These are phyloP conservation scores for Notoglanidium macrostoma DNA, from an alignment of 2,797 vertebrate genomes.

Conservation along the genomic window DNA sequence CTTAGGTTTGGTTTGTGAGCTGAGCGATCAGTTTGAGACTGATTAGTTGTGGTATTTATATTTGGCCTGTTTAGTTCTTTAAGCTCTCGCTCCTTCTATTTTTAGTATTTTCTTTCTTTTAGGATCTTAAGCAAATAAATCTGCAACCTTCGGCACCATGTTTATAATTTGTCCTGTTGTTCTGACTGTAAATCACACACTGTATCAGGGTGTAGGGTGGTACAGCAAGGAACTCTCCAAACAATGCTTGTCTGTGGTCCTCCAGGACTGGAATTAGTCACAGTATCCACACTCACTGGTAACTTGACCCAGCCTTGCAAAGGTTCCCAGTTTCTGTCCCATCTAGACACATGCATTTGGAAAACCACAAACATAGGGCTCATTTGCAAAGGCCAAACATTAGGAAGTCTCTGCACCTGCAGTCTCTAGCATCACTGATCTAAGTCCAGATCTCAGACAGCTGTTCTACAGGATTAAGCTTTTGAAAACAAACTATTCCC, in stretches of 20 bases:
- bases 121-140: not conserved
- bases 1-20: not conserved
- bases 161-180: not conserved
- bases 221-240: not conserved
- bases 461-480: slow-evolving; percentile 77
- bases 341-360: slow-evolving; percentile 7
- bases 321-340: not conserved
- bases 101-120: not conserved
- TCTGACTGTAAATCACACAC: not conserved
- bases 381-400: slow-evolving; percentile 38
- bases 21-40: not conserved
- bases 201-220: not conserved
- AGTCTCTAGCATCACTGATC: slow-evolving; percentile 54
- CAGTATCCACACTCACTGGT: not conserved
- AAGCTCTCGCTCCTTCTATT: not conserved
- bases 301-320: not conserved
- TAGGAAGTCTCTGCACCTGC: slow-evolving; percentile 49
- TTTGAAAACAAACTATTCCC: slow-evolving; percentile 76
- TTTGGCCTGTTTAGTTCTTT: not conserved
- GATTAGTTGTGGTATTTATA: not conserved
- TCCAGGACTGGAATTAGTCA: not conserved
- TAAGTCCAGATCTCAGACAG: slow-evolving; percentile 73
- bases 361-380: slow-evolving; percentile 19
- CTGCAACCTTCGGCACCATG: not conserved
- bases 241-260: not conserved